A percentile compares a stretch with the other conserved stretches of the same genome.
These are phyloP conservation scores for Trachops cirrhosus DNA, from an alignment of 2,797 vertebrate species.

Conservation along the genomic window DNA sequence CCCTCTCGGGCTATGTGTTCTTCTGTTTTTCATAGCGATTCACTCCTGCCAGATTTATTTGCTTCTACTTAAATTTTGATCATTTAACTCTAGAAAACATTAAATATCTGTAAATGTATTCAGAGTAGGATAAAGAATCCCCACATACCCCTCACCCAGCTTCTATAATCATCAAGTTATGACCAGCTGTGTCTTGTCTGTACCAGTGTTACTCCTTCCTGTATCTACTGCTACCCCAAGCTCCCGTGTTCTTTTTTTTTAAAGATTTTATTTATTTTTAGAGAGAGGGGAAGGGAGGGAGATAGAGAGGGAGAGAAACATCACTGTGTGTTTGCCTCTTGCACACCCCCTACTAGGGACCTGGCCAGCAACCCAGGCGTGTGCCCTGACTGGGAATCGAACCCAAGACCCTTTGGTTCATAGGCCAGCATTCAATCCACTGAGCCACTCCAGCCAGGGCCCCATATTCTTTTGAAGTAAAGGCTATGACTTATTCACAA, in stretches of 20 bases:
- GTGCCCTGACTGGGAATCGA: no score
- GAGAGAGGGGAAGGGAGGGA: no score
- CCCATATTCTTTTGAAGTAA: not conserved
- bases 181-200: not conserved
- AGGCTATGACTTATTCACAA: not conserved
- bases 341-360: no score
- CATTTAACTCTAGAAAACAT: not conserved
- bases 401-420: no score
- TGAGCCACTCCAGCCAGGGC: no score
- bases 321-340: no score
- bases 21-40: not conserved
- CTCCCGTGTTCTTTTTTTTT: not conserved
- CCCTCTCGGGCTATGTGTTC: not conserved
- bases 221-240: not conserved
- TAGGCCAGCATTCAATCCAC: no score
- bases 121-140: not conserved
- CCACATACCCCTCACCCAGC: no score
- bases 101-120: not conserved
- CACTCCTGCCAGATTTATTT: not conserved
- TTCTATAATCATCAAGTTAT: not conserved
- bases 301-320: no score
- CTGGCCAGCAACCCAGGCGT: no score
- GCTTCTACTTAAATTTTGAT: not conserved
- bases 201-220: not conserved
- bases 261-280: no score